Conservation (phyloP, 2,113 vertebrate genomes). For the Brachyistius frenatus region DNA sequence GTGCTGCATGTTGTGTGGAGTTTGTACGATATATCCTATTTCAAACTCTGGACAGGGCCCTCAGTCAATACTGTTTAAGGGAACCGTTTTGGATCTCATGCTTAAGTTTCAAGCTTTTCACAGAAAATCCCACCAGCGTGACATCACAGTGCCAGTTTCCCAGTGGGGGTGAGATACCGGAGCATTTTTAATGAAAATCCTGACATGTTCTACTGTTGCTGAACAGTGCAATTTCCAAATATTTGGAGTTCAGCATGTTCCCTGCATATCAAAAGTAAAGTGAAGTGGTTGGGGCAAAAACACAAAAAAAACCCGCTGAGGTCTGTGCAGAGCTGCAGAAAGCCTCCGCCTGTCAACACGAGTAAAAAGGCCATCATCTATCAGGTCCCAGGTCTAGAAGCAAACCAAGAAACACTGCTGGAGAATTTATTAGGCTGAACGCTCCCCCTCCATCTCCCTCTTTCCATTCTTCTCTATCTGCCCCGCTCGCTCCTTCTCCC, state of each 20-base stretch:
- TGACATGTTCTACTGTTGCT: too few relatives aligned
- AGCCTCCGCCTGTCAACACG: conserved; percentile 25
- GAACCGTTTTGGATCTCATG: neutral
- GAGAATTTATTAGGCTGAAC: conserved; percentile 45
- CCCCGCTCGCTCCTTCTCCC: conserved; percentile 35
- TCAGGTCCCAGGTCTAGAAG: conserved; percentile 28
- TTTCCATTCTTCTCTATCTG: neutral
- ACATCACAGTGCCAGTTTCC: neutral
- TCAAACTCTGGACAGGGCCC: neutral
- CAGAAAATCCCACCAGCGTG: neutral
- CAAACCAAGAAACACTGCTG: conserved; percentile 39
- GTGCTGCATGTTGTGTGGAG: neutral
- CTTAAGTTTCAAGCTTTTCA: neutral
- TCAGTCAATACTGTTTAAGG: neutral
- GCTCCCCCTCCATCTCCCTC: neutral
- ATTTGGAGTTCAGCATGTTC: neutral
- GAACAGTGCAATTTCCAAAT: neutral
- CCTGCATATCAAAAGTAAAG: neutral
- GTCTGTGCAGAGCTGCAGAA: conserved; percentile 23
- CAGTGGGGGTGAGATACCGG: neutral
- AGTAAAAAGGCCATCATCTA: conserved; percentile 49
- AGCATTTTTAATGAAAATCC: neutral
- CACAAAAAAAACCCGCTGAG: neutral
- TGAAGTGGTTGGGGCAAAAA: neutral
- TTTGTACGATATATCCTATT: neutral